These are phyloP conservation scores for Drosophila vallismaia DNA, from an alignment of 2,888 invertebrate genomes.

Conservation along the genomic window DNA sequence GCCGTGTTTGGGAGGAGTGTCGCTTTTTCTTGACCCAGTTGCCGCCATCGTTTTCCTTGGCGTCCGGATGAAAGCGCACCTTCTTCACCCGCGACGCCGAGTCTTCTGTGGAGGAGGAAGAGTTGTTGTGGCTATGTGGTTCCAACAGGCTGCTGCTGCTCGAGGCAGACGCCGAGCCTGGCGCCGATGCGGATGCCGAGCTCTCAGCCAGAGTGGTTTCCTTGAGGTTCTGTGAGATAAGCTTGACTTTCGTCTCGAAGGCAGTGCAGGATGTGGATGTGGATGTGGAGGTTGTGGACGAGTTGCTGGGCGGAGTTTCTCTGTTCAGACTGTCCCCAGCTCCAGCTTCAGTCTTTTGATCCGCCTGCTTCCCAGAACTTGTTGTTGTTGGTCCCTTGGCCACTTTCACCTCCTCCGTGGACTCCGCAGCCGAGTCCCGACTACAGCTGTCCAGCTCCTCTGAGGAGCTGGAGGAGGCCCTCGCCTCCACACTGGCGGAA, in stretches of 20 bases:
- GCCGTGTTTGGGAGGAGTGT: conserved; percentile 24
- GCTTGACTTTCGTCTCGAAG: conserved; percentile 81
- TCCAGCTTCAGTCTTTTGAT: conserved; percentile 66
- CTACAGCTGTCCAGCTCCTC: conserved; percentile 54
- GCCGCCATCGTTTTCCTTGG: conserved; percentile 74
- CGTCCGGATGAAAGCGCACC: conserved; percentile 77
- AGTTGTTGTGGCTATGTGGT: conserved; percentile 34
- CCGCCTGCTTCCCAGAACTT: conserved; percentile 23
- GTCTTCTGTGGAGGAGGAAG: conserved; percentile 53
- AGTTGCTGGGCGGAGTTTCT: conserved; percentile 25
- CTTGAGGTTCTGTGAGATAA: conserved; percentile 80
- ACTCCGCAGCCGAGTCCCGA: conserved; percentile 53
- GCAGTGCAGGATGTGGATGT: conserved; percentile 48
- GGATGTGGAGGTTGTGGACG: conserved; percentile 22
- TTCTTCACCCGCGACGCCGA: conserved; percentile 62
- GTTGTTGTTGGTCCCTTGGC: conserved; percentile 17
- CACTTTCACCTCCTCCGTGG: conserved; percentile 4
- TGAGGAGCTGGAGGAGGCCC: conserved; percentile 35
- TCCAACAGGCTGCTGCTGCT: conserved; percentile 30
- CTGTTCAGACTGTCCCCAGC: conserved; percentile 21
- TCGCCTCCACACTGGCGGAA: conserved; percentile 32
- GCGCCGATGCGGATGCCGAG: conserved; percentile 32
- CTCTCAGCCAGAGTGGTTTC: conserved; percentile 78
- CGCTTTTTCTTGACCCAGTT: conserved; percentile 71
- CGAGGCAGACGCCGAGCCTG: conserved; percentile 35